Conservation (phyloP, 2,888 invertebrate genomes). For the Euzetes globulus region DNA sequence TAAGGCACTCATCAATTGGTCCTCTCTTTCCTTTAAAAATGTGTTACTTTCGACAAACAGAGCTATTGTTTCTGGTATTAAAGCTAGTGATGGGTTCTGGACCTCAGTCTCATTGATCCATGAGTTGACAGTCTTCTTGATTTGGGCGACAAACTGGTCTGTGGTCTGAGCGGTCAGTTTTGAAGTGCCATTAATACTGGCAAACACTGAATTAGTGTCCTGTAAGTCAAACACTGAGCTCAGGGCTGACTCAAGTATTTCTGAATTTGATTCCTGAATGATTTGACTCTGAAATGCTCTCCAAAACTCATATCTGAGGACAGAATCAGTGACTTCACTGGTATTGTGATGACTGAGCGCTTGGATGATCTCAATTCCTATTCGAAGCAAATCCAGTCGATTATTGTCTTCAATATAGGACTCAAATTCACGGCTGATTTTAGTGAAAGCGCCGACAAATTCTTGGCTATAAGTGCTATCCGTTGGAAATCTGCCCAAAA, state of each 20-base stretch:
- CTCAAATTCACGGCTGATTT: not conserved
- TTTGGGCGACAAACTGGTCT: not conserved
- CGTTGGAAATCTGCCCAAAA: not conserved
- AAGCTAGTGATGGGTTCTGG: not conserved
- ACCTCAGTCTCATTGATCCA: conserved; percentile 27
- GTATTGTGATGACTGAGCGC: conserved; percentile 10
- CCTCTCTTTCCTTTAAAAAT: conserved; percentile 18
- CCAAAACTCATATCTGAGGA: conserved; percentile 24
- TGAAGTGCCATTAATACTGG: conserved; percentile 12
- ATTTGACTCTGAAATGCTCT: conserved; percentile 6
- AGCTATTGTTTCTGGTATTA: conserved; percentile 22
- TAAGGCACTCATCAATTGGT: not conserved
- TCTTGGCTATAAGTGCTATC: not conserved
- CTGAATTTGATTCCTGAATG: not conserved
- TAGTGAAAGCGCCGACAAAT: not conserved
- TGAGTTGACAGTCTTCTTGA: not conserved
- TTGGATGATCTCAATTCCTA: conserved; percentile 18
- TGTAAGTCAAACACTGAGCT: not conserved
- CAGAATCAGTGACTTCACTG: not conserved
- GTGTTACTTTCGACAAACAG: conserved; percentile 8
- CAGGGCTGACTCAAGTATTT: not conserved
- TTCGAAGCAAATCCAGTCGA: not conserved
- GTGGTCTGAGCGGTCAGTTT: conserved; percentile 7
- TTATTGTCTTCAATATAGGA: conserved; percentile 1
- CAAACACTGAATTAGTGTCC: not conserved